Conservation (phyloP, 2,888 invertebrate species). For the Orthonychiurus folsomi region DNA sequence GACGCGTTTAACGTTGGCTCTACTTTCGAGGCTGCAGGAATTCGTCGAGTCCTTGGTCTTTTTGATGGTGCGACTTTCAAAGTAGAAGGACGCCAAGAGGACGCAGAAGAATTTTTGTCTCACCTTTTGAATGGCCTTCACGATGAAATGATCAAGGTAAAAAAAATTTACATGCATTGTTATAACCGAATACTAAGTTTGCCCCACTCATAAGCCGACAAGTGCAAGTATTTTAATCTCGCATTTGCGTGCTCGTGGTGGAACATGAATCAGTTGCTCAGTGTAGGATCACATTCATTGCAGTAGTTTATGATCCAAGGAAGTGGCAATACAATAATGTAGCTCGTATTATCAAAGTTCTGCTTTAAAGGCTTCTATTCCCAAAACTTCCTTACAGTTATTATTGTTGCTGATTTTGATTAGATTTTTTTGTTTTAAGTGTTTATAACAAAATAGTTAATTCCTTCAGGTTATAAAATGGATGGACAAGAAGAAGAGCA, state of each 20-base stretch:
- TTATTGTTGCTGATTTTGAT: no score
- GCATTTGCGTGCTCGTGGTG: slow-evolving; percentile 25
- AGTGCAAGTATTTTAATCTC: slow-evolving; percentile 11
- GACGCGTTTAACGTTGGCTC: slow-evolving; percentile 55
- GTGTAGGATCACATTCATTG: no score
- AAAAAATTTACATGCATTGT: slow-evolving; percentile 28
- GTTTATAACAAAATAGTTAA: background rate
- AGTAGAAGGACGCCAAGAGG: slow-evolving; percentile 86
- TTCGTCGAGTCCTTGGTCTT: slow-evolving; percentile 35
- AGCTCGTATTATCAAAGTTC: no score
- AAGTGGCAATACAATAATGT: no score
- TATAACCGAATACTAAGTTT: background rate
- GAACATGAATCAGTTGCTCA: slow-evolving; percentile 17
- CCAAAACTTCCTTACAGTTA: no score
- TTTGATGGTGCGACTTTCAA: slow-evolving; percentile 50
- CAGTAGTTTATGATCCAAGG: no score
- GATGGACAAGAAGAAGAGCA: slow-evolving; percentile 30
- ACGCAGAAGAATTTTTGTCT: slow-evolving; percentile 93
- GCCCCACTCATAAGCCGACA: background rate
- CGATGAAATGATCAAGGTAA: slow-evolving; percentile 90
- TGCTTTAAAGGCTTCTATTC: no score
- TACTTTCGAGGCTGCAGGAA: slow-evolving; percentile 72
- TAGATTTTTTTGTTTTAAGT: no score
- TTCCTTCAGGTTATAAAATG: slow-evolving; percentile 33
- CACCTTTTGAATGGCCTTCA: slow-evolving; percentile 87